Evolutionary conservation across 1,140 invertebrate species (phyloP), one percentile per base, ranked within the genome.

Genomic region (Delia radicum): DNA sequence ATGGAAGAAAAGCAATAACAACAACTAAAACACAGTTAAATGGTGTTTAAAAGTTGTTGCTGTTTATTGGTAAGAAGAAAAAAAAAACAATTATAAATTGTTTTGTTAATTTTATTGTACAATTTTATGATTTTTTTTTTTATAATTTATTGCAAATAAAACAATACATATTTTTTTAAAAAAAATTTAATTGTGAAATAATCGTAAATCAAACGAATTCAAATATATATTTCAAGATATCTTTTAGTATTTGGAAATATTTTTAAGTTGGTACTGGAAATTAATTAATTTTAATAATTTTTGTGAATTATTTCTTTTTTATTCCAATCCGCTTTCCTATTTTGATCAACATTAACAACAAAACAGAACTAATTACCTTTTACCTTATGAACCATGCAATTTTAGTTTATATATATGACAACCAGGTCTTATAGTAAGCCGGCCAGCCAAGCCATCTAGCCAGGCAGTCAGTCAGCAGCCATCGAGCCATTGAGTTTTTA

Each of bases 401-500:
- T 42, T 42, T 42, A 42, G 12, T 42, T 42, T 42, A 15, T n/a
- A n/a, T n/a, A n/a, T 42, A 15, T 42, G 37, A 42, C 37, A 42
- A 42, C n/a, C 37, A 42, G n/a, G 37, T 15, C 37, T 15, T 42
- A 15, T 42, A 37, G 33, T 37, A 8, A 37, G 33, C 8, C 28
- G 18, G 63, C 8, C 28, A 31, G 63, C 0, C 62, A 12, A 6
- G 63, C 63, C 13, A 18, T 5, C 65, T 24, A 31, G 15, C 0
- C 63, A 33, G 65, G n/a, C 21, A 10, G n/a, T 1, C 18, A 33
- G 29, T 18, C 65, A 69, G 29, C 65, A 37, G 24, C 48, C 48
- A 55, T 21, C 18, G 29, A 69, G 65, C 65, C 65, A 69, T 69
- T 69, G 65, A 69, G 65, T 37, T 69, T 69, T n/a, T n/a, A n/a